These are phyloP conservation scores for Luidia sarsii DNA, from an alignment of 53 echinoderm and acorn worm genomes.

Conservation along the genomic window DNA sequence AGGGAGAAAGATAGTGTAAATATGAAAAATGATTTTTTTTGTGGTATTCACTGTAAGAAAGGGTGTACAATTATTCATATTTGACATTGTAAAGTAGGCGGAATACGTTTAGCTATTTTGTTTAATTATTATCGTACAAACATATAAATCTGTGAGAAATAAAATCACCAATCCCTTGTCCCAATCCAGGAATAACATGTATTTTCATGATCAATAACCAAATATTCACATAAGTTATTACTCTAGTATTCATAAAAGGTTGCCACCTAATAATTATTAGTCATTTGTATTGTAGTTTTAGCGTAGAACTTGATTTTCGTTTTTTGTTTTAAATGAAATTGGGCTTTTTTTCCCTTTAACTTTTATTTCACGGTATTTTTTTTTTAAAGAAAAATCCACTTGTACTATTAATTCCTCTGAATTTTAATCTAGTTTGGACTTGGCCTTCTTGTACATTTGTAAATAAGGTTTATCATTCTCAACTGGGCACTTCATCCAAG, in stretches of 20 bases:
- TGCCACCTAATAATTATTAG: too few species aligned
- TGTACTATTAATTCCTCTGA: background rate
- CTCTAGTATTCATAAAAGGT: too few species aligned
- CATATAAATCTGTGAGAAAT: too few species aligned
- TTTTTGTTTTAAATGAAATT: background rate
- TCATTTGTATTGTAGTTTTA: too few species aligned
- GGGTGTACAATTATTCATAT: slow-evolving; percentile 31
- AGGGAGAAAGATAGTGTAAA: too few species aligned
- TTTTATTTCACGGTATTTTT: too few species aligned
- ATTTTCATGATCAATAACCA: too few species aligned
- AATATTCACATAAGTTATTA: too few species aligned
- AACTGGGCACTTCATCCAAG: too few species aligned
- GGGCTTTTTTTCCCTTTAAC: background rate
- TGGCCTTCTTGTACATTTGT: slow-evolving; percentile 39
- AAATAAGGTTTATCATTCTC: slow-evolving; percentile 11
- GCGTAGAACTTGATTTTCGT: too few species aligned
- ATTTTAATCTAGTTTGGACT: background rate
- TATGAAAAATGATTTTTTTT: background rate
- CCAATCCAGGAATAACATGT: too few species aligned
- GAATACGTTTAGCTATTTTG: background rate
- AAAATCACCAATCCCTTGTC: too few species aligned
- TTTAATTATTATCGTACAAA: background rate
- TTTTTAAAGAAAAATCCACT: background rate
- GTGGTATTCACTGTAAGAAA: slow-evolving; percentile 40
- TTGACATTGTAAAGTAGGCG: slow-evolving; percentile 23